Evolutionary conservation across 2,888 invertebrate genomes (phyloP), one percentile per base, ranked within the genome.

Genomic region (Drosophila nr. perissopoda): DNA sequence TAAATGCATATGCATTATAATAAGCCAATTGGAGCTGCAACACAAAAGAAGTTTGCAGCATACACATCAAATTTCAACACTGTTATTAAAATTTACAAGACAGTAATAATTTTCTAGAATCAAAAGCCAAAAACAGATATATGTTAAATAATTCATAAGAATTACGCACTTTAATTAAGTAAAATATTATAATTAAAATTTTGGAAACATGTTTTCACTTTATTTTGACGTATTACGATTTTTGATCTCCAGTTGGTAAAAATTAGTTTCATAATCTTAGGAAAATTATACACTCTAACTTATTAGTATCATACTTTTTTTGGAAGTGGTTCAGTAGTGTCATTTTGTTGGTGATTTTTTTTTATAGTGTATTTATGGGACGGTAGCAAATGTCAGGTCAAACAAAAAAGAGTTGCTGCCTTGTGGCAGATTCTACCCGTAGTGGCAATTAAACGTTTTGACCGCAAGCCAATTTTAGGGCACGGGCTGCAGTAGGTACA

Each of bases 401-500:
- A 71, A 82, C 70, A 76, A 79, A 59, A 73, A 34, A 29, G 40
- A 16, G 18, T 38, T 36, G 36, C 5, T 36, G 18, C 61, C 36
- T 34, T 53, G 40, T 40, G 48, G 53, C 52, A 52, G 36, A 27
- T 11, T 34, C 18, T 21, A 29, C 29, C 56, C 31, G n/a, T 61
- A 71, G 64, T 52, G 80, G 74, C 75, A 91, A 91, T 92, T 92
- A 91, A 92, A 85, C 91, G 89, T 90, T 88, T 91, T 89, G 89
- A 92, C 92, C 92, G 89, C 92, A 92, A 91, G 92, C 85, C 90
- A 91, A 91, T 88, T 88, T 90, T 86, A 67, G 82, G 77, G 91
- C 85, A 86, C 83, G 82, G 70, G 76, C 56, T 66, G 36, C 61
- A 49, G 8, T 70, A 75, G 73, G 69, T 68, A 67, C 33, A 7